Evolutionary conservation across 2,113 vertebrate genomes (phyloP).

Genomic region (Limnothrissa miodon): DNA sequence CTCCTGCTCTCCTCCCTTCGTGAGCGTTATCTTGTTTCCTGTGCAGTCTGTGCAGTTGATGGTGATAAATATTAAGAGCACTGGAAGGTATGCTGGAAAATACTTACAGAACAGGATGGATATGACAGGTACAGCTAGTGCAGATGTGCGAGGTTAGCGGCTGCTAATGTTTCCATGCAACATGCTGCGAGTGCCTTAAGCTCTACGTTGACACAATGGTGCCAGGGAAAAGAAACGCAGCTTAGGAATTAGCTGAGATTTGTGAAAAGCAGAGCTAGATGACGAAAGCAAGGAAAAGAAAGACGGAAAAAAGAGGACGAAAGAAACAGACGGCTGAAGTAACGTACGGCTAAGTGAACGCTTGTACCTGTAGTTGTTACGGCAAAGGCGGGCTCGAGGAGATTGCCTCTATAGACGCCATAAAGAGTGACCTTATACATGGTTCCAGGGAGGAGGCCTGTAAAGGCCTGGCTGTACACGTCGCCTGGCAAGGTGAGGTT

Average conservation of each 20-base stretch:
- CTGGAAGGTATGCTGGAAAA: constrained; percentile 5
- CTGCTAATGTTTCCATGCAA: constrained; percentile 8
- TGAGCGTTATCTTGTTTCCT: background rate
- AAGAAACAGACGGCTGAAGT: constrained; percentile 21
- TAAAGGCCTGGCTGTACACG: constrained; percentile 68
- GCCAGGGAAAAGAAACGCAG: background rate
- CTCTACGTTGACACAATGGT: background rate
- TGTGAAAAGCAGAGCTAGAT: background rate
- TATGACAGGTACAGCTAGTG: background rate
- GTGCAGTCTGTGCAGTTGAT: background rate
- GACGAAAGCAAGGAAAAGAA: background rate
- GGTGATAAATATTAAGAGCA: background rate
- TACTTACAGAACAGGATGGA: background rate
- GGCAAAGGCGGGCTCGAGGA: constrained; percentile 75
- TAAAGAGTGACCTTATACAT: constrained; percentile 78
- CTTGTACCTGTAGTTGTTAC: constrained; percentile 79
- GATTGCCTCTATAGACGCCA: constrained; percentile 72
- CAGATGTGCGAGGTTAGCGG: background rate
- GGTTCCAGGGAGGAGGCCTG: constrained; percentile 78
- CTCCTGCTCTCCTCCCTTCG: background rate
- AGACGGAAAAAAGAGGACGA: background rate
- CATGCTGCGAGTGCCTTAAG: background rate
- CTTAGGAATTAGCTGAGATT: background rate
- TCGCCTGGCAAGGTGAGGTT: constrained; percentile 75
- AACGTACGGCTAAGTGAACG: background rate